Evolutionary conservation across 1,140 invertebrate species (phyloP).

Genomic region (Drosophila elegans): DNA sequence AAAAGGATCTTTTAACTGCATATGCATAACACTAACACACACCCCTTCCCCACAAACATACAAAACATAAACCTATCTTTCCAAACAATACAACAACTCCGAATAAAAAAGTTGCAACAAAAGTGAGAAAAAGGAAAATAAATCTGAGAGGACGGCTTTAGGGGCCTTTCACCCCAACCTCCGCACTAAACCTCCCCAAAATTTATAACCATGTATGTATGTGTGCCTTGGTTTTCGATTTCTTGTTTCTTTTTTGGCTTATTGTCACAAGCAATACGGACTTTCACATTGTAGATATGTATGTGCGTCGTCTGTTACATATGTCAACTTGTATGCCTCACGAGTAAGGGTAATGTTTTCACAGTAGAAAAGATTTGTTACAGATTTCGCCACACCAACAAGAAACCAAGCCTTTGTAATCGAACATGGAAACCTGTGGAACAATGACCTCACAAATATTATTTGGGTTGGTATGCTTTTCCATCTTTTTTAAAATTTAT

Average conservation of each 20-base stretch:
- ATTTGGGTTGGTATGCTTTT: not conserved
- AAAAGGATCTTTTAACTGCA: slow-evolving; percentile 4
- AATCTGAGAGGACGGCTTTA: slow-evolving; percentile 79
- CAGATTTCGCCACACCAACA: slow-evolving; percentile 63
- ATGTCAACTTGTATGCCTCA: slow-evolving; percentile 73
- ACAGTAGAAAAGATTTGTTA: slow-evolving; percentile 74
- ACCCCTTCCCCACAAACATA: slow-evolving; percentile 21
- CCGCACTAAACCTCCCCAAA: slow-evolving; percentile 4
- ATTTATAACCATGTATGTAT: slow-evolving; percentile 34
- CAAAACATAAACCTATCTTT: slow-evolving; percentile 40
- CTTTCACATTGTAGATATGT: slow-evolving; percentile 7
- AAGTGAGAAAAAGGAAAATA: slow-evolving; percentile 74
- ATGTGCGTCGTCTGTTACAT: slow-evolving; percentile 43
- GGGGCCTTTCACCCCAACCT: slow-evolving; percentile 10
- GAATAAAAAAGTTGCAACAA: slow-evolving; percentile 66
- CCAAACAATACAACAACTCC: slow-evolving; percentile 13
- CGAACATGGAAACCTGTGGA: not conserved
- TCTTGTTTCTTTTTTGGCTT: slow-evolving; percentile 64
- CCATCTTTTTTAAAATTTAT: not conserved
- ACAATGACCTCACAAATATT: slow-evolving; percentile 5
- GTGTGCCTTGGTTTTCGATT: slow-evolving; percentile 55
- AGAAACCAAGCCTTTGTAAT: slow-evolving; percentile 19
- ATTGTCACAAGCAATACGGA: slow-evolving; percentile 47
- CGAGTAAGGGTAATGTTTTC: slow-evolving; percentile 76
- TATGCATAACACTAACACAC: slow-evolving; percentile 50